phyloP scores from a whole-genome alignment of 2,113 vertebrate genomes.

The Mesocricetus auratus region DNA sequence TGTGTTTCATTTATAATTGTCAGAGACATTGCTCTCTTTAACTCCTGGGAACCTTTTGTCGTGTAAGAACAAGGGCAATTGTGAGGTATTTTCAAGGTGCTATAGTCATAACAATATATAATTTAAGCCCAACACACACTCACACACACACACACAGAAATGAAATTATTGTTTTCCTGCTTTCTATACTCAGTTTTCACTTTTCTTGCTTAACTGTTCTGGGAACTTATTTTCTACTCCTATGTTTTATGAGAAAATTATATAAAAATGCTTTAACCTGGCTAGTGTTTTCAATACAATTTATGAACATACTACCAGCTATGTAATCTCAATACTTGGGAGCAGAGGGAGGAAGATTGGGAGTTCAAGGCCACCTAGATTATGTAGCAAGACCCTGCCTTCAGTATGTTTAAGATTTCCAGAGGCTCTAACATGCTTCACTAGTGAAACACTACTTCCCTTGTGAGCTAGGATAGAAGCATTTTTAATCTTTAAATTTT shows the following conservation, averaged over 20 bases:
- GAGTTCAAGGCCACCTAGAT: neutral
- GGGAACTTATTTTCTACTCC: slow-evolving; percentile 33
- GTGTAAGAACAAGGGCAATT: neutral
- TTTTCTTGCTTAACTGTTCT: slow-evolving; percentile 26
- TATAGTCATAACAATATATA: neutral
- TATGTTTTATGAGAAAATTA: slow-evolving; percentile 32
- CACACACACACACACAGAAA: neutral
- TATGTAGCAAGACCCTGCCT: neutral
- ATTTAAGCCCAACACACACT: neutral
- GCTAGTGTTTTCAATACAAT: slow-evolving; percentile 24
- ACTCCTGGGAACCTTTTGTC: slow-evolving; percentile 7
- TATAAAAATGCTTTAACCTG: slow-evolving; percentile 4
- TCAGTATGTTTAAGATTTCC: neutral
- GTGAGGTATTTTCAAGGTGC: neutral
- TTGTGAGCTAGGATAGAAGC: slow-evolving; percentile 43
- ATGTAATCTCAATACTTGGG: neutral
- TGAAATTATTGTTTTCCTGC: neutral
- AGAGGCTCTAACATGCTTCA: neutral
- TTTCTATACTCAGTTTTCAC: neutral
- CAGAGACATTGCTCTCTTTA: neutral
- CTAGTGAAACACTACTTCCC: slow-evolving; percentile 38
- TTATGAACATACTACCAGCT: neutral
- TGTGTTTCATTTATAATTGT: slow-evolving; percentile 30
- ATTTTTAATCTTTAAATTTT: slow-evolving; percentile 58
- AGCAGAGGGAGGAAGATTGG: neutral